Base-by-base conservation (phyloP, 2,888 invertebrate genomes). In the Hirtodrosophila alboralis region DNA sequence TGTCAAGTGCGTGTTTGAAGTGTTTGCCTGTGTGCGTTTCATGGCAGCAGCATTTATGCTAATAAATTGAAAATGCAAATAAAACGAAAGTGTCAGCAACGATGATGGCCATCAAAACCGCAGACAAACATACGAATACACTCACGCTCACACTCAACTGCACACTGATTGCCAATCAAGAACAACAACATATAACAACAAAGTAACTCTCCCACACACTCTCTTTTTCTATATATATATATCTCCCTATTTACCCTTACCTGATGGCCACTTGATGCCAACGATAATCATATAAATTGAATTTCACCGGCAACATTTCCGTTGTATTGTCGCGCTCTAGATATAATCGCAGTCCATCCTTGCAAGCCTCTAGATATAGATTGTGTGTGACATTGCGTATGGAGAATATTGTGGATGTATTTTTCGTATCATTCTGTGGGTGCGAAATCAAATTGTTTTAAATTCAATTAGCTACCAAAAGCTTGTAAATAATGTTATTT, bases 201-300 rank as follows among this genome's bases (percentile, higher is more conserved):
- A 16, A 45, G 41, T 33, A 34, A n/a, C 37, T 27, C 13, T 7
- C 10, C 3, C 27, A 10, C 37, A 5, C 9, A 8, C 33, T 7
- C 2, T 6, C 31, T 5, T 3, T 9, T 16, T 26, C 4, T 6
- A n/a, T n/a, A n/a, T n/a, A n/a, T n/a, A n/a, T n/a, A n/a, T n/a
- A n/a, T n/a, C n/a, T n/a, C n/a, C n/a, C n/a, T n/a, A n/a, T n/a
- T n/a, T n/a, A n/a, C 38, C 1, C n/a, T 27, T n/a, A 90, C 90
- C 90, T 90, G 84, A 90, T 89, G 72, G 90, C 89, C 80, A 90
- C 89, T 87, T 90, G 90, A 89, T 90, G 90, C 90, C 90, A 90
- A 57, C 88, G 90, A 80, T 89, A 89, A 86, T 90, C 90, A 84
- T 89, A 90, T 83, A 90, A 87, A 87, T 90, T 88, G 70, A 90